Evolutionary conservation across 2,797 vertebrate genomes (phyloP).

Genomic region (Xerus rutilus): DNA sequence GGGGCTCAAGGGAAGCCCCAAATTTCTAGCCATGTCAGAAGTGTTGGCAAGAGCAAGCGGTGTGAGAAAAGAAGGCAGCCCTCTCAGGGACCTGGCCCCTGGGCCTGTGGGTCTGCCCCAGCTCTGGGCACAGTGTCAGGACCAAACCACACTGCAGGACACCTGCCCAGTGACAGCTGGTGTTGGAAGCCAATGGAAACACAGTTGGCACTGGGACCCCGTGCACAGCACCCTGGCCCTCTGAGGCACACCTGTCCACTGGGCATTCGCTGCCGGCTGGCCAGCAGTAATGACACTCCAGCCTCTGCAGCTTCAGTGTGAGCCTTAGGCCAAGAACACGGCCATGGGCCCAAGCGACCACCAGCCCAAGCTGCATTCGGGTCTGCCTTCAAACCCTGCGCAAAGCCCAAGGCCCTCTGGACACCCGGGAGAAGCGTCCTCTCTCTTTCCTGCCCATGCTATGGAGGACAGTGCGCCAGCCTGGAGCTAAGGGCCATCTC

Average conservation of each 20-base stretch:
- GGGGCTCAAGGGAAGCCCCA: too few relatives aligned
- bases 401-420: not conserved
- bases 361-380: too few relatives aligned
- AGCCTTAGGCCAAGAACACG: too few relatives aligned
- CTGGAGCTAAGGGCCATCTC: not conserved
- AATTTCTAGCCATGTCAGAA: not conserved
- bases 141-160: not conserved
- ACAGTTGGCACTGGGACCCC: not conserved
- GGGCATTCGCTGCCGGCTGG: accelerated
- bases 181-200: not conserved
- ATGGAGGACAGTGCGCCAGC: not conserved
- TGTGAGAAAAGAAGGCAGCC: not conserved
- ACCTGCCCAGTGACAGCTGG: not conserved
- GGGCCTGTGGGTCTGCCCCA: not conserved
- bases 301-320: accelerated
- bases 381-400: accelerated
- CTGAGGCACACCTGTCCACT: not conserved
- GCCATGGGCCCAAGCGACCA: too few relatives aligned
- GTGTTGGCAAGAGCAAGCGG: not conserved
- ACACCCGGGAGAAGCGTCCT: not conserved
- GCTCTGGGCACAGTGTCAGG: too few relatives aligned
- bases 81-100: not conserved
- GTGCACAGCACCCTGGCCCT: not conserved
- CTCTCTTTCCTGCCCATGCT: not conserved
- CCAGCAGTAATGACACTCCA: not conserved